Evolutionary conservation across 1,140 invertebrate species (phyloP).

Genomic region (Aphaenogaster floridana): DNA sequence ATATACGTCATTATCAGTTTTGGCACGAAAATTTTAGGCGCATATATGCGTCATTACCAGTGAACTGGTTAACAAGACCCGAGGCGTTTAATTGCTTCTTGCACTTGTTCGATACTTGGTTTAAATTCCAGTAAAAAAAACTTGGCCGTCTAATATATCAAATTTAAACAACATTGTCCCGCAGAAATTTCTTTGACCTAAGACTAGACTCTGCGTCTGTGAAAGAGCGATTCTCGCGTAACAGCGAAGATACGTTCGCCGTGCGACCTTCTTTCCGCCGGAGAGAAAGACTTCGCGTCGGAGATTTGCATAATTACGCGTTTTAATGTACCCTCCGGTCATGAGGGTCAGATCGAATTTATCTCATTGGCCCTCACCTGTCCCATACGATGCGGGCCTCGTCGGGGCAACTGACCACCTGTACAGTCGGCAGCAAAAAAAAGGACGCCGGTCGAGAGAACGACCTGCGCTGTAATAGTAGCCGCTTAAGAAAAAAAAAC

Average conservation of each 20-base stretch:
- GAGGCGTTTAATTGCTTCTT: background rate
- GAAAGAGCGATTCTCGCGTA: background rate
- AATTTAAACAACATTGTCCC: background rate
- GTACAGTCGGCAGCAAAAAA: conserved; percentile 78
- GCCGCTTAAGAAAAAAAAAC: background rate
- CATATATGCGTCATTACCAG: too few species aligned
- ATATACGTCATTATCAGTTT: too few species aligned
- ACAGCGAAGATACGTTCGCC: conserved; percentile 25
- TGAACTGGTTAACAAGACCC: too few species aligned
- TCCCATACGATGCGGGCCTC: conserved; percentile 84
- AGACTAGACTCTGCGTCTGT: background rate
- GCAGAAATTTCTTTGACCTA: background rate
- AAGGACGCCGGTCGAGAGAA: conserved; percentile 11
- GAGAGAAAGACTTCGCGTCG: conserved; percentile 62
- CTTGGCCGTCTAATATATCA: background rate
- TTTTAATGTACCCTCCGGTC: conserved; percentile 78
- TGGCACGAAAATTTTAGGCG: too few species aligned
- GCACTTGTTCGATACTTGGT: background rate
- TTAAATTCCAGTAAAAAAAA: background rate
- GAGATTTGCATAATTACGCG: conserved; percentile 84
- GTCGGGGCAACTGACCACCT: conserved; percentile 84
- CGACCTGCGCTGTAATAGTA: conserved; percentile 14
- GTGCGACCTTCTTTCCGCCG: conserved; percentile 75
- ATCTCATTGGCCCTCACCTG: conserved; percentile 86
- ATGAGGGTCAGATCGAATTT: conserved; percentile 87